Conservation (phyloP, 2,113 vertebrate species). For the Scytalopus superciliaris region DNA sequence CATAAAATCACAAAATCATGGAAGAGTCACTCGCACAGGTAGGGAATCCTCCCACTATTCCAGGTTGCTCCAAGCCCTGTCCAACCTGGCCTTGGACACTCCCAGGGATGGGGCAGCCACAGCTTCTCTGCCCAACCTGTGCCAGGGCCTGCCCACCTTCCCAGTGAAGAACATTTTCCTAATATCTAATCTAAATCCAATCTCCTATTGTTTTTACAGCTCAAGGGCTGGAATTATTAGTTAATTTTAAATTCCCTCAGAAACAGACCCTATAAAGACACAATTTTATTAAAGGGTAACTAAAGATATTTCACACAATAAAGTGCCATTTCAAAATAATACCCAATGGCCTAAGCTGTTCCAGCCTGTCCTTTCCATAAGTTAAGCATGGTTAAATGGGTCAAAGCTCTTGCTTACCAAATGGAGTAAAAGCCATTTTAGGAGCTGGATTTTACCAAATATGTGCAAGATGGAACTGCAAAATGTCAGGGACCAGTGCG, state of each 20-base stretch:
- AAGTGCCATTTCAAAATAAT: not conserved
- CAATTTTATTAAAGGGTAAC: not conserved
- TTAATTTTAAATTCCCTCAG: not conserved
- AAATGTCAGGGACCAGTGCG: too few species aligned
- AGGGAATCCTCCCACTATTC: not conserved
- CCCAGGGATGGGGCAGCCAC: not conserved
- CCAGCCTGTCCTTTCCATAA: not conserved
- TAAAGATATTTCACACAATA: not conserved
- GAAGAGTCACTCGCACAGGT: not conserved
- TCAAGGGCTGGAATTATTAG: not conserved
- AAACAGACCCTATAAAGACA: not conserved
- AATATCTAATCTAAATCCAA: not conserved
- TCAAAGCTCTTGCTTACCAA: not conserved
- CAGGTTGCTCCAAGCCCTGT: not conserved
- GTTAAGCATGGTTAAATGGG: rapidly evolving
- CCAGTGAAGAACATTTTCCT: not conserved
- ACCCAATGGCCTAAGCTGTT: not conserved
- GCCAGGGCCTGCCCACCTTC: not conserved
- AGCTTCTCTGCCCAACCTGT: not conserved
- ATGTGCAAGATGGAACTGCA: not conserved
- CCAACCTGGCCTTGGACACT: not conserved
- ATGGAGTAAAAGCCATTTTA: not conserved
- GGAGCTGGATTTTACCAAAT: not conserved
- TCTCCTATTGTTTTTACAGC: not conserved
- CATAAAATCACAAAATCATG: not conserved